These are phyloP conservation scores for Apamea epomidion DNA, from an alignment of 2,888 invertebrate species.

Conservation along the genomic window DNA sequence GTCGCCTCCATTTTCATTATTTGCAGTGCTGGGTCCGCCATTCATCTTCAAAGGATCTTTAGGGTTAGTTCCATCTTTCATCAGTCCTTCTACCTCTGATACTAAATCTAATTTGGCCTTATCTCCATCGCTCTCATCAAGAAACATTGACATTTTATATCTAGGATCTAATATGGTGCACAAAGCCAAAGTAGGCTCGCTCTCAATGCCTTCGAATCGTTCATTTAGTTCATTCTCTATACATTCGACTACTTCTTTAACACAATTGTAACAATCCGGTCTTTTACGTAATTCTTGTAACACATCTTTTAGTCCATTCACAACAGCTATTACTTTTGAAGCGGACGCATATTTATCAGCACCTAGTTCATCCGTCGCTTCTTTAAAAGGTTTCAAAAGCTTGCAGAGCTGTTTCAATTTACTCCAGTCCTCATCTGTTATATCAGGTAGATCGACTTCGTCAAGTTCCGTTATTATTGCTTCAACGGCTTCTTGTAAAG, in stretches of 20 bases:
- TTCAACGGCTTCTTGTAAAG: conserved; percentile 2
- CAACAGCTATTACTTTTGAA: conserved; percentile 29
- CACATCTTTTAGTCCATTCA: conserved; percentile 23
- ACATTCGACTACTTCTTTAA: conserved; percentile 4
- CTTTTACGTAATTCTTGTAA: background rate
- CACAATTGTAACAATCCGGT: background rate
- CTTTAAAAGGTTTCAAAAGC: conserved; percentile 38
- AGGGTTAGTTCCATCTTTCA: background rate
- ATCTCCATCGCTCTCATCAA: conserved; percentile 11
- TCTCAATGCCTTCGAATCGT: conserved; percentile 6
- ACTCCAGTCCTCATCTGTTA: conserved; percentile 13
- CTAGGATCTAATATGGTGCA: conserved; percentile 38
- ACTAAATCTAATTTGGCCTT: conserved; percentile 14
- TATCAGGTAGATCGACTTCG: background rate
- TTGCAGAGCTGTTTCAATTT: conserved; percentile 15
- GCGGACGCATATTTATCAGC: conserved; percentile 8
- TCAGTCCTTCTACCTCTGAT: conserved; percentile 1
- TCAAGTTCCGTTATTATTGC: background rate
- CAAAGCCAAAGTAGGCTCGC: conserved; percentile 14
- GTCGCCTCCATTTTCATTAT: conserved; percentile 1
- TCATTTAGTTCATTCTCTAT: conserved; percentile 1
- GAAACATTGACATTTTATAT: conserved; percentile 35
- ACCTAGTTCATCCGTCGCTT: conserved; percentile 17
- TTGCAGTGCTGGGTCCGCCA: too few species aligned
- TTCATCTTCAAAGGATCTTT: background rate